Base-by-base conservation (phyloP, 2,113 vertebrate species). In the Pelobates fuscus region DNA sequence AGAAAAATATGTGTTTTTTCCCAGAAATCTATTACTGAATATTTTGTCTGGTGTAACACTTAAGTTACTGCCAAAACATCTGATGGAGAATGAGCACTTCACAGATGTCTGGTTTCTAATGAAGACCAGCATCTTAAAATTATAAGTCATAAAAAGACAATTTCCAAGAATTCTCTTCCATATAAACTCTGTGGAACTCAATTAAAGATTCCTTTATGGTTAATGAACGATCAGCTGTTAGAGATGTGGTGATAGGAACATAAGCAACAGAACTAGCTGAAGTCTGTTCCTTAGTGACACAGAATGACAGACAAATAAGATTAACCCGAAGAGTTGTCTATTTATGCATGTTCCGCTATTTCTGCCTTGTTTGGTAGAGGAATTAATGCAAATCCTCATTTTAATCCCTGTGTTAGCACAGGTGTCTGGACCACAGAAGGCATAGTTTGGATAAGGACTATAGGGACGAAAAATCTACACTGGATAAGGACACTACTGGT, bases 61-160 rank as follows among this genome's bases (percentile, higher is more conserved):
- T 49, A 25, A 11, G 55, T 63, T 20, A 24, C 44, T 72, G 70
- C 70, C 60, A 72, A 63, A 63, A 63, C 70, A 72, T 72, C 70
- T 63, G 70, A 72, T 21, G 26, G 70, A 30, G 59, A 54, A 25
- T 72, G 43, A 23, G 29, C 61, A 20, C 27, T 32, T 63, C 27
- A 43, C 70, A 72, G 59, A 72, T 72, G 70, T 72, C 70, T 64
- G 0, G 10, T 21, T 54, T 20, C 70, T 63, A 52, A 72, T 72
- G 32, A 52, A 52, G 26, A 54, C 27, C 11, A 20, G 43, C 70
- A 72, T 72, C 44, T 37, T 20, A 55, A 55, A 55, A 21, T 29
- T n/a, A 62, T 27, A 52, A 49, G 41, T 15, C 26, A 27, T 23
- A 54, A 49, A 72, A 63, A 2, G 2, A 24, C 20, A 25, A 37